phyloP scores from a whole-genome alignment of 2,888 invertebrate genomes.

The Lepidocyrtinus sp. region DNA sequence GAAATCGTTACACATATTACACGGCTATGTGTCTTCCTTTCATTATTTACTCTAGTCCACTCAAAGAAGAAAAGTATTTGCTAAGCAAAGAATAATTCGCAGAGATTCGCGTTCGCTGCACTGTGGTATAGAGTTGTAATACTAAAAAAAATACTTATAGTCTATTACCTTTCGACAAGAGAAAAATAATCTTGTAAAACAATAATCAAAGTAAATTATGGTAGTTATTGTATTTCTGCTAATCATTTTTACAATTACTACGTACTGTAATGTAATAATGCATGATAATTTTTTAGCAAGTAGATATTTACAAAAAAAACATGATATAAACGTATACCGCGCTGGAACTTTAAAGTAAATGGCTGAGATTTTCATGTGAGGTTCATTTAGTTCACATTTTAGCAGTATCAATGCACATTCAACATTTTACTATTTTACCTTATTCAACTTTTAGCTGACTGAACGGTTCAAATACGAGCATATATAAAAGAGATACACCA shows the following conservation, averaged over 20 bases:
- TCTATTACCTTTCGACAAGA: no score
- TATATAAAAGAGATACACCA: no score
- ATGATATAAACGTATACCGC: neutral
- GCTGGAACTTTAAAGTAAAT: no score
- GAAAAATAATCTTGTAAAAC: no score
- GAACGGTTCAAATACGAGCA: no score
- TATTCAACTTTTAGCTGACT: slow-evolving; percentile 2
- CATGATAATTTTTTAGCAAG: no score
- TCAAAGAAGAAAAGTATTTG: slow-evolving; percentile 58
- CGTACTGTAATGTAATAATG: neutral
- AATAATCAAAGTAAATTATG: no score
- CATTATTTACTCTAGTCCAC: slow-evolving; percentile 67
- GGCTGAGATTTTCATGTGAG: slow-evolving; percentile 15
- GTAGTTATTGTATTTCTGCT: slow-evolving; percentile 52
- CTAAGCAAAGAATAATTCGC: slow-evolving; percentile 42
- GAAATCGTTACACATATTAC: neutral
- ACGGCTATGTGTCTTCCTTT: slow-evolving; percentile 65
- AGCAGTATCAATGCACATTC: slow-evolving; percentile 1
- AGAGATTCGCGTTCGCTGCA: slow-evolving; percentile 39
- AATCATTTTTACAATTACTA: slow-evolving; percentile 45
- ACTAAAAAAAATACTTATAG: neutral
- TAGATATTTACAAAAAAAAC: neutral
- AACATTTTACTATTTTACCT: no score
- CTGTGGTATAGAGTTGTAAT: slow-evolving; percentile 48
- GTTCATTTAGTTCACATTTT: neutral